Evolutionary conservation across 2,888 invertebrate species (phyloP).

Genomic region (Drosophila bunnanda): DNA sequence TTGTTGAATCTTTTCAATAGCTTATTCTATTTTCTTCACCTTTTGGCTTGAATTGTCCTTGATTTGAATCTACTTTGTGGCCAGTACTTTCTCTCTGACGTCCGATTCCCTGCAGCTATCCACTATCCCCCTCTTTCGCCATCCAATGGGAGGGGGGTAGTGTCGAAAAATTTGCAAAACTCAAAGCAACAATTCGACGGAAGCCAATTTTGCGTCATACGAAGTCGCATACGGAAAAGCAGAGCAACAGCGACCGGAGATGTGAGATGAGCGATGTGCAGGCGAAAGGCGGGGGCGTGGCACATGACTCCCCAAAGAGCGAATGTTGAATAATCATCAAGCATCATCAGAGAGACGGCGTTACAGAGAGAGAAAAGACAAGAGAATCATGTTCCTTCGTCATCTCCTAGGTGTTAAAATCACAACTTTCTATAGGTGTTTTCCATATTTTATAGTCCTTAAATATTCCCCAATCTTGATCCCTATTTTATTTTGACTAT

Average conservation of each 20-base stretch:
- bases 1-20: fast-evolving
- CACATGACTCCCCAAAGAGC: conserved; percentile 78
- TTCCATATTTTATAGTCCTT: not conserved
- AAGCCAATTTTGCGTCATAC: conserved; percentile 70
- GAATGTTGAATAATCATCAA: conserved; percentile 83
- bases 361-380: conserved; percentile 14
- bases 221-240: conserved; percentile 41
- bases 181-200: conserved; percentile 80
- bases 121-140: conserved; percentile 20
- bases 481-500: not conserved
- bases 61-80: not conserved
- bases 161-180: conserved; percentile 79
- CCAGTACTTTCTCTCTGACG: not conserved
- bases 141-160: conserved; percentile 70
- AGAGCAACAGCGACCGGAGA: conserved; percentile 25
- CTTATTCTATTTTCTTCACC: not conserved
- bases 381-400: conserved; percentile 63
- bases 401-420: conserved; percentile 27
- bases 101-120: conserved; percentile 13
- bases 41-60: not conserved
- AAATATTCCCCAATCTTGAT: too few relatives aligned
- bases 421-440: not conserved
- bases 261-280: conserved; percentile 23
- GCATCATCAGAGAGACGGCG: conserved; percentile 45
- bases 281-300: conserved; percentile 52